These are phyloP conservation scores for Rhingia rostrata DNA, from an alignment of 2,888 invertebrate genomes.

Conservation along the genomic window DNA sequence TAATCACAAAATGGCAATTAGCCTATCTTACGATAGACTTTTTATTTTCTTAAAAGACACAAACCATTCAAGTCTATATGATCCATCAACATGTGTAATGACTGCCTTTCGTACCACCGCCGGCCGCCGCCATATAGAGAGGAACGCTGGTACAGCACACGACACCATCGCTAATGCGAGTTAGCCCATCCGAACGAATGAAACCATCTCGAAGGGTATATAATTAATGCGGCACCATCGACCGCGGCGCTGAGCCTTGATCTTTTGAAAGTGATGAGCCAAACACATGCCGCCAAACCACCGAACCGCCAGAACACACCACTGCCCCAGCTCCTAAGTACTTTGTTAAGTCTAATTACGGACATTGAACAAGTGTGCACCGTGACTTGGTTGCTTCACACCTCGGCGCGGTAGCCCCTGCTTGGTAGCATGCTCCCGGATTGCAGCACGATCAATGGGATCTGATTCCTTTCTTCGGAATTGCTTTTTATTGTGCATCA, in stretches of 20 bases:
- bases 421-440: not conserved
- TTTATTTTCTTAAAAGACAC: no score
- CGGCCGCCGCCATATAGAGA: not conserved
- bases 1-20: no score
- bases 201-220: slow-evolving; percentile 1
- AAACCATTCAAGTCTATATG: no score
- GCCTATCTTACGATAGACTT: no score
- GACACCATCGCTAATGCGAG: not conserved
- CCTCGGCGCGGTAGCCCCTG: slow-evolving; percentile 40
- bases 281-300: slow-evolving; percentile 42
- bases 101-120: not conserved
- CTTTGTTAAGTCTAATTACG: slow-evolving; percentile 68
- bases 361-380: slow-evolving; percentile 62
- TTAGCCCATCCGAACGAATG: not conserved
- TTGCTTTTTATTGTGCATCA: slow-evolving; percentile 15
- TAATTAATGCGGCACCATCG: slow-evolving; percentile 53
- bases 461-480: slow-evolving; percentile 35
- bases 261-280: slow-evolving; percentile 59
- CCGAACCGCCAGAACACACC: slow-evolving; percentile 15
- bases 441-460: slow-evolving; percentile 50
- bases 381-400: slow-evolving; percentile 72
- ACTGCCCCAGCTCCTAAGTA: slow-evolving; percentile 41
- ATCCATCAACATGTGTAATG: no score
- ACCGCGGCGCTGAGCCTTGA: slow-evolving; percentile 48
- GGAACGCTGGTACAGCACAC: slow-evolving; percentile 10